Evolutionary conservation across 1,140 invertebrate genomes (phyloP).

Genomic region (Melitaea cinxia): DNA sequence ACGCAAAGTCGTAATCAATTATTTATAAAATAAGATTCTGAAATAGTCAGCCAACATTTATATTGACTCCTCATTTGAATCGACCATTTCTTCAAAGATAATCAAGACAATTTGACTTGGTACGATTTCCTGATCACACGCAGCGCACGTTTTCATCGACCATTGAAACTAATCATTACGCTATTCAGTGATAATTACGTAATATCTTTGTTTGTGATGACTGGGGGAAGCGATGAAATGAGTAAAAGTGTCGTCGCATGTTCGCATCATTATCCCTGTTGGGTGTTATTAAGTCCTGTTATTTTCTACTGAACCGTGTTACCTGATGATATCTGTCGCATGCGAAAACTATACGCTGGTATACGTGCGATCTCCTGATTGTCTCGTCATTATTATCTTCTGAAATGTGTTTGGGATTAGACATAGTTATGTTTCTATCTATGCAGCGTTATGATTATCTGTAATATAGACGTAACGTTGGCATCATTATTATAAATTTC

Average conservation of each 20-base stretch:
- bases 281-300: conserved; percentile 62
- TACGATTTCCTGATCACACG: conserved; percentile 20
- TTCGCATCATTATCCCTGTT: conserved; percentile 60
- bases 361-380: not conserved
- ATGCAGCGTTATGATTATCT: no score
- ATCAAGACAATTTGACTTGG: conserved; percentile 26
- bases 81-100: conserved; percentile 10
- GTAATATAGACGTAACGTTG: no score
- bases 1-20: not conserved
- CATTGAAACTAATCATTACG: conserved; percentile 35
- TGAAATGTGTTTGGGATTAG: no score
- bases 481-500: no score
- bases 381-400: not conserved
- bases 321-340: conserved; percentile 28
- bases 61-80: conserved; percentile 2
- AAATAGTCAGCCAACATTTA: not conserved
- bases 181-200: conserved; percentile 41
- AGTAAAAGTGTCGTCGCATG: conserved; percentile 54
- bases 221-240: conserved; percentile 26
- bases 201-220: conserved; percentile 34
- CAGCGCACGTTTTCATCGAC: conserved; percentile 17
- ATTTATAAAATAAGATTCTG: not conserved
- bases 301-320: conserved; percentile 40
- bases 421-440: no score
- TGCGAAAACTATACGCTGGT: conserved; percentile 28